These are phyloP conservation scores for Numenius arquata DNA, from an alignment of 2,113 vertebrate genomes.

Conservation along the genomic window DNA sequence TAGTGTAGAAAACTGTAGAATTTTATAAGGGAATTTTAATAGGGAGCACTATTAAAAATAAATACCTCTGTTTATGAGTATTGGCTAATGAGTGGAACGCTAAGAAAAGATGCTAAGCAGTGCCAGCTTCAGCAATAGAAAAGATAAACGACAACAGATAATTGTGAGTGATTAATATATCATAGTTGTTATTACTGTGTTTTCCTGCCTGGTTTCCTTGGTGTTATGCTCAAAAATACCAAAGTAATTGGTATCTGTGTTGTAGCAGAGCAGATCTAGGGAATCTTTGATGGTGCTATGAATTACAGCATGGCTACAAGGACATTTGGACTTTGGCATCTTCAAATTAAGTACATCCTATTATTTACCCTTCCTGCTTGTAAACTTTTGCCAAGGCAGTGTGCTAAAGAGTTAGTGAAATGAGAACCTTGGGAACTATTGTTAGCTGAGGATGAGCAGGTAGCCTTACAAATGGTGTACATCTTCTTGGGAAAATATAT, in stretches of 20 bases:
- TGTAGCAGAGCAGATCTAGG: background rate
- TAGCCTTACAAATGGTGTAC: background rate
- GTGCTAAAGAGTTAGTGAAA: background rate
- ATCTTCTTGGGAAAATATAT: background rate
- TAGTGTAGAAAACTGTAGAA: background rate
- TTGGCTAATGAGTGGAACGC: background rate
- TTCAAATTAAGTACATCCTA: background rate
- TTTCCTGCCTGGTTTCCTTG: background rate
- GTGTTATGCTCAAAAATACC: background rate
- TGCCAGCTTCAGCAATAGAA: background rate
- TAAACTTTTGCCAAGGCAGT: background rate
- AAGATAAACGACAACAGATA: background rate
- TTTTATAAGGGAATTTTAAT: constrained; percentile 45
- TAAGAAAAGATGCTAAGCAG: constrained; percentile 1
- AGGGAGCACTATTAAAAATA: constrained; percentile 30
- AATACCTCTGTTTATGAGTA: constrained; percentile 19
- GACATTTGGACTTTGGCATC: background rate
- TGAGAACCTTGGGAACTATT: background rate
- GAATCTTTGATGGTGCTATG: background rate
- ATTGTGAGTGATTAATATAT: background rate
- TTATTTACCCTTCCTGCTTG: background rate
- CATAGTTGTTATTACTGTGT: background rate
- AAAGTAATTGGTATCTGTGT: background rate
- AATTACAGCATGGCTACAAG: background rate
- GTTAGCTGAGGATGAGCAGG: background rate